Percentiles rank a stretch among this genome's conserved stretches.
Evolutionary conservation across 2,888 invertebrate genomes (phyloP).

Genomic region (Tenodera sinensis): DNA sequence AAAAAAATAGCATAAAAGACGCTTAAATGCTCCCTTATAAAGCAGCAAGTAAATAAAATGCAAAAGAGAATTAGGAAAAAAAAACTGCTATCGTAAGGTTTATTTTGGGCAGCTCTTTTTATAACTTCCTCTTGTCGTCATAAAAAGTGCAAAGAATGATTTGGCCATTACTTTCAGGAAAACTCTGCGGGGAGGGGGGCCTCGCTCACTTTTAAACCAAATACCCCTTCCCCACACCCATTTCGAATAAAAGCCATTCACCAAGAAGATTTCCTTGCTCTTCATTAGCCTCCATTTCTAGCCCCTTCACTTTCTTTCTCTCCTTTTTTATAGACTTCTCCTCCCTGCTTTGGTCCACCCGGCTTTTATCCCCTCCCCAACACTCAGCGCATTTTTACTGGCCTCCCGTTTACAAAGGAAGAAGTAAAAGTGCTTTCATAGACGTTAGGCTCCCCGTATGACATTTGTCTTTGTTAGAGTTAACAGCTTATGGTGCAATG

Average conservation of each 20-base stretch:
- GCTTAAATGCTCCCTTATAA: background rate
- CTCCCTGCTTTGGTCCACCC: background rate
- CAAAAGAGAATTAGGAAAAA: background rate
- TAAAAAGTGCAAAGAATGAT: conserved; percentile 1
- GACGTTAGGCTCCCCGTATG: background rate
- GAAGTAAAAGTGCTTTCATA: background rate
- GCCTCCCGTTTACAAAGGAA: background rate
- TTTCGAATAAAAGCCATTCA: background rate
- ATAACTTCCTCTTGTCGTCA: background rate
- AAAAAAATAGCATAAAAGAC: background rate
- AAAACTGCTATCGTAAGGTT: background rate
- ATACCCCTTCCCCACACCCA: background rate
- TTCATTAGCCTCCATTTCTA: background rate
- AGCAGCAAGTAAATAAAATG: background rate
- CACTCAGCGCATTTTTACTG: background rate
- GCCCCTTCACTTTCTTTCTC: background rate
- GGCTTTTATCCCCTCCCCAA: background rate
- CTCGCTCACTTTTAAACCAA: background rate
- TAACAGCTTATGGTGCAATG: background rate
- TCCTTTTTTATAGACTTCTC: background rate
- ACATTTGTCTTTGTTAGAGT: background rate
- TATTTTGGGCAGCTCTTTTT: background rate
- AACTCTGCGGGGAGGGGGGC: background rate
- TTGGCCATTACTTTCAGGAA: background rate
- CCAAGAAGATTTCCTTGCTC: background rate